Conservation (phyloP, 2,113 vertebrate species). For the Garra rufa region DNA sequence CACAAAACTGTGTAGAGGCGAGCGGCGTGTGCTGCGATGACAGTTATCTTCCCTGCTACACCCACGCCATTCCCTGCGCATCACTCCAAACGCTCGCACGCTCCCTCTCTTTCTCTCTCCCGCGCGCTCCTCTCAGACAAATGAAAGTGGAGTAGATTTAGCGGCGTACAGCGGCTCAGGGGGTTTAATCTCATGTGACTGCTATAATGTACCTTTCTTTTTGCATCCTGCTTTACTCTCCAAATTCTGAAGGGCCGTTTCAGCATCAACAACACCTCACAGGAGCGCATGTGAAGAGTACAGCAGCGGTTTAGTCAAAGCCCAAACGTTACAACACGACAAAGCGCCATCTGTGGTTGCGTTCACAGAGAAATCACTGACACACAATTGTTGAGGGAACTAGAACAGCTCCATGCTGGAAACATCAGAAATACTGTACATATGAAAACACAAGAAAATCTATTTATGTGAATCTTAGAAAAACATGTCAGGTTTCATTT, state of each 20-base stretch:
- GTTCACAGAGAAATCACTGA: slow-evolving; percentile 26
- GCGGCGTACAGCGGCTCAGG: slow-evolving; percentile 71
- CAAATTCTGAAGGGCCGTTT: slow-evolving; percentile 4
- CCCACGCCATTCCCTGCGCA: slow-evolving; percentile 66
- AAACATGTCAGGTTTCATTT: too few relatives aligned
- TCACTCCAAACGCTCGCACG: slow-evolving; percentile 66
- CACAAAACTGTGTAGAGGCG: slow-evolving; percentile 73
- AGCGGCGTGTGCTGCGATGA: slow-evolving; percentile 66
- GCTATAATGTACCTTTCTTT: slow-evolving; percentile 71
- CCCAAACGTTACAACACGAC: not conserved
- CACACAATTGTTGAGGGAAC: not conserved
- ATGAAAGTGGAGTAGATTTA: slow-evolving; percentile 71
- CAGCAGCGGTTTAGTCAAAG: not conserved
- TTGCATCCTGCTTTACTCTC: slow-evolving; percentile 57
- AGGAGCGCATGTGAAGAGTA: not conserved
- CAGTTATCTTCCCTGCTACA: slow-evolving; percentile 69
- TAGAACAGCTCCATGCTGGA: not conserved
- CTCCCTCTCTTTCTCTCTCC: slow-evolving; percentile 49
- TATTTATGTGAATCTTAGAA: not conserved
- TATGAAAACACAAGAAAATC: not conserved
- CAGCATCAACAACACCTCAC: slow-evolving; percentile 16
- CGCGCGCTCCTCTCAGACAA: slow-evolving; percentile 54
- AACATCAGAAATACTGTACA: not conserved
- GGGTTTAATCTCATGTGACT: slow-evolving; percentile 75
- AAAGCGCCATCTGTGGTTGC: not conserved